Conservation (phyloP, 2,797 vertebrate genomes). For the Pampus argenteus region DNA sequence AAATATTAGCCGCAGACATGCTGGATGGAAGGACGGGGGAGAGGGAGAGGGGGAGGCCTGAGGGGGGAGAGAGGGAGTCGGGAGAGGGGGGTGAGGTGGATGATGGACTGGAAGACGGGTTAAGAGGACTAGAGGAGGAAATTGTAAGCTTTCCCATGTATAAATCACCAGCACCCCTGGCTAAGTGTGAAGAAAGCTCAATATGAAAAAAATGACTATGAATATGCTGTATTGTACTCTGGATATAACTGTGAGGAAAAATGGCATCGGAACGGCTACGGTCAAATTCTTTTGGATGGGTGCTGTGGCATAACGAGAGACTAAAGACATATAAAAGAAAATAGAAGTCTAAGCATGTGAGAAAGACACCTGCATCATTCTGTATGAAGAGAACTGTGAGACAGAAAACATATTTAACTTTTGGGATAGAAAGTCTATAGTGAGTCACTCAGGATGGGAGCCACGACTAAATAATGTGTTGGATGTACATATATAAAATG, state of each 20-base stretch:
- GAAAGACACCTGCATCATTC: constrained; percentile 6
- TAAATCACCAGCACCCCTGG: constrained; percentile 85
- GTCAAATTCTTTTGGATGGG: constrained; percentile 58
- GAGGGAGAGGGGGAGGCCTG: constrained; percentile 53
- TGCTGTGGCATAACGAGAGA: constrained; percentile 53
- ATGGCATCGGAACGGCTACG: constrained; percentile 3
- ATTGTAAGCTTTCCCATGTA: constrained; percentile 78
- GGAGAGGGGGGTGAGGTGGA: constrained; percentile 68
- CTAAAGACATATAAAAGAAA: constrained; percentile 48
- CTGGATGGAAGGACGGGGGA: constrained; percentile 72
- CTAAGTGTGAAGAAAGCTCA: constrained; percentile 90
- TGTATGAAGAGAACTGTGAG: neutral
- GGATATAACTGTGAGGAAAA: constrained; percentile 31
- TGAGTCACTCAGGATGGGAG: constrained; percentile 49
- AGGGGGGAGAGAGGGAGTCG: constrained; percentile 63
- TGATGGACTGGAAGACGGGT: constrained; percentile 68
- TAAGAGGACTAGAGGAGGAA: constrained; percentile 81
- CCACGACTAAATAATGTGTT: constrained; percentile 36
- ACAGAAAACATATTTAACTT: constrained; percentile 14
- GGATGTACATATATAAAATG: constrained; percentile 64
- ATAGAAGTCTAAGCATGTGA: constrained; percentile 37
- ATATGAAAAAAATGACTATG: constrained; percentile 78
- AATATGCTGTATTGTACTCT: neutral
- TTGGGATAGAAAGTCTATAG: constrained; percentile 14
- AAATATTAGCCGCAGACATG: constrained; percentile 67